Evolutionary conservation across 2,888 invertebrate genomes (phyloP), one percentile per base, ranked within the genome.

Genomic region (Atherix ibis): DNA sequence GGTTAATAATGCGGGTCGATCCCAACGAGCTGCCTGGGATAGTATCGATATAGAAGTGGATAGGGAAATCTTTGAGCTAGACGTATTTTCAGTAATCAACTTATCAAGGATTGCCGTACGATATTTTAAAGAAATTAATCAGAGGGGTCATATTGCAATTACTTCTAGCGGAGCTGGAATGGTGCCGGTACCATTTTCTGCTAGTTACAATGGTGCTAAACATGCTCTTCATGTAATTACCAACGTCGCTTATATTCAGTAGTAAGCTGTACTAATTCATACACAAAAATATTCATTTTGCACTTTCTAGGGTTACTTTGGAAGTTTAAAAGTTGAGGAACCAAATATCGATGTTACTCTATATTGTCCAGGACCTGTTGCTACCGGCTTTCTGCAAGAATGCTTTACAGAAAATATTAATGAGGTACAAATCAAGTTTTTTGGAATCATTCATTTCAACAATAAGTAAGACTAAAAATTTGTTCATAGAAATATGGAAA

Each of bases 1-100:
- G 24, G 70, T 87, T 0, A 82, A 80, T 51, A 87, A 87, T 61
- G 84, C 84, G 2, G 85, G 84, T 0, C 61, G 82, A 35, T 78
- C 80, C 5, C 85, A 87, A 53, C 63, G 84, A 41, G 78, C 78
- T 1, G 46, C 54, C 14, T 84, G 79, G 76, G 73, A 76, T 40
- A 64, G 73, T 2, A 80, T 77, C 29, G 71, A 76, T 2, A 41
- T 79, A 2, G 55, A 63, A 27, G 83, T 87, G 0, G 85, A 88
- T 53, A 65, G 64, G 29, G 69, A 78, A 39, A 62, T 84, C 46
- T 79, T 87, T 50, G 74, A 83, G 22, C 52, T 85, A 35, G 83
- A 88, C 54, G 79, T 84, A 1, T 76, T 87, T 43, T 68, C 76
- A 0, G 65, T 73, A 4, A 52, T 87, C 2, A 71, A 76, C 42